phyloP scores from a whole-genome alignment of 2,888 invertebrate species.

The Clepsis dumicolana region DNA sequence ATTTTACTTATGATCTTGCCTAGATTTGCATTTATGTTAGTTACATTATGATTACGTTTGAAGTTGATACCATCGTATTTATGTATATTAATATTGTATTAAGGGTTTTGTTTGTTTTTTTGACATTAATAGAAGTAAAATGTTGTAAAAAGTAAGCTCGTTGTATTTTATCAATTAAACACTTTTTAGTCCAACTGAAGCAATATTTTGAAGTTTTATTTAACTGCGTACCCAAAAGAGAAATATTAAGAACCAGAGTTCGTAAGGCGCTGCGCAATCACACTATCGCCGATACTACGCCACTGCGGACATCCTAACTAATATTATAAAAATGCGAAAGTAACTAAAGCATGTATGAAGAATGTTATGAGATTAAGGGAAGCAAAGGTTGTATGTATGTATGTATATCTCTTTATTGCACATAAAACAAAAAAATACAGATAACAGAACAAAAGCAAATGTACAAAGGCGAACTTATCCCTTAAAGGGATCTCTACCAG shows the following conservation, averaged over 20 bases:
- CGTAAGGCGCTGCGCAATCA: no score
- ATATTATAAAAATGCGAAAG: no score
- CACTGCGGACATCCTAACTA: no score
- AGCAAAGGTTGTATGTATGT: no score
- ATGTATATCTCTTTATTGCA: no score
- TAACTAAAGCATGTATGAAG: no score
- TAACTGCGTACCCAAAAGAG: slow-evolving; percentile 44
- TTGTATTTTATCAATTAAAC: slow-evolving; percentile 87
- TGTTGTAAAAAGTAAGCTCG: slow-evolving; percentile 87
- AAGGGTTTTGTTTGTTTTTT: slow-evolving; percentile 86
- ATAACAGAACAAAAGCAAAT: no score
- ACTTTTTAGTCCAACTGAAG: slow-evolving; percentile 87
- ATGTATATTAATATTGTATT: slow-evolving; percentile 84
- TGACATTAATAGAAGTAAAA: slow-evolving; percentile 86
- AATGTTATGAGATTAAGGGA: no score
- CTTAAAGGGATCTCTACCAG: no score
- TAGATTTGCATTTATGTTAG: slow-evolving; percentile 85
- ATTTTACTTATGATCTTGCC: slow-evolving; percentile 82
- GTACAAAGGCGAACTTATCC: no score
- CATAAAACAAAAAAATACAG: no score
- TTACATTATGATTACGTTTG: slow-evolving; percentile 78
- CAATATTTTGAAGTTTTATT: slow-evolving; percentile 80
- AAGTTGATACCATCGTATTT: slow-evolving; percentile 85
- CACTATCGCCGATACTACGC: no score
- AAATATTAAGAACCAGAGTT: not conserved